Base-by-base conservation (phyloP, 30 jellyfish, hydroid and myxozoan genomes). In the Hydractinia echinata region DNA sequence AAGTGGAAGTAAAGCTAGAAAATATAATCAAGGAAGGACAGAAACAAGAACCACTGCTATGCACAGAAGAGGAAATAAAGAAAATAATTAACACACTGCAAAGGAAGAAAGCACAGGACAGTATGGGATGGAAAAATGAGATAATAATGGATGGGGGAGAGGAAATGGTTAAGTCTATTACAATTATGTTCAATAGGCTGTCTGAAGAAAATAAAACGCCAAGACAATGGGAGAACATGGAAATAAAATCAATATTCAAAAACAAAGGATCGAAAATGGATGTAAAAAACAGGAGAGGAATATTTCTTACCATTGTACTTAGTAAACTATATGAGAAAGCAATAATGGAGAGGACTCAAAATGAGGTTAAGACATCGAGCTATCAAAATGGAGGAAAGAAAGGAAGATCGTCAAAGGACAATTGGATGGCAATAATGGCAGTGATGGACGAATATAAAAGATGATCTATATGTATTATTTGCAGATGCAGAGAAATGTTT, bases 341-440 rank as follows among this genome's bases (percentile, higher is more conserved):
- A 18, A 51, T 85, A 54, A 54, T 14, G 66, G 67, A 54, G 6
- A 84, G 67, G 77, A 64, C 30, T 10, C 82, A 73, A 62, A 51
- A 50, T 8, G 13, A 6, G 10, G 67, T 84, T 18, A 61, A 74
- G 55, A 76, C 76, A 62, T 77, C 50, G 8, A 56, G 53, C 16
- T 71, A 76, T 16, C 87, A 84, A 55, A 55, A 67, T 73, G 86
- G 91, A 54, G 66, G 88, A 19, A 68, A 81, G 50, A 30, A 67
- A 76, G 62, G 76, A 4, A 66, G 50, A 53, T 30, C 49, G 54
- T 54, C 80, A 10, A 13, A 62, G 7, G 91, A 77, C 82, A 76
- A 84, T 67, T 74, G 87, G 93, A n/a, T n/a, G n/a, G n/a, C n/a
- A n/a, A n/a, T n/a, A n/a, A 83, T 55, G 51, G 90, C 93, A 48